phyloP scores from a whole-genome alignment of 2,113 vertebrate genomes.

The Labeo catla region DNA sequence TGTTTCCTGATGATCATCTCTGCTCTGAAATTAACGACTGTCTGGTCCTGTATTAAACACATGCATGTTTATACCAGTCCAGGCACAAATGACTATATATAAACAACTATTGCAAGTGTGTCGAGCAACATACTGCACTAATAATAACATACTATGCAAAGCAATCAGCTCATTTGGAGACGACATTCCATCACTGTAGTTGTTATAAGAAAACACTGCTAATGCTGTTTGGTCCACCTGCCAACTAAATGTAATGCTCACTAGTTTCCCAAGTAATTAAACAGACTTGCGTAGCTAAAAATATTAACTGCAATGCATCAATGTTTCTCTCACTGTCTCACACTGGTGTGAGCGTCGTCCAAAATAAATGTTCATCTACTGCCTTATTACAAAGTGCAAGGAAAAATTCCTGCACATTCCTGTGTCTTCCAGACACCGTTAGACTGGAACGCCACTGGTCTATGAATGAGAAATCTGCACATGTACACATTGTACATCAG shows the following conservation, averaged over 20 bases:
- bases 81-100: not conserved
- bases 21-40: not conserved
- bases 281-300: constrained; percentile 8
- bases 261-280: not conserved
- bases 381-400: not conserved
- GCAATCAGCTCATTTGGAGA: not conserved
- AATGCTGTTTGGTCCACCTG: not conserved
- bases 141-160: constrained; percentile 11
- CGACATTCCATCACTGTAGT: constrained; percentile 1
- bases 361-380: constrained; percentile 18
- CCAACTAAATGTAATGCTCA: constrained; percentile 20
- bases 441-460: not conserved
- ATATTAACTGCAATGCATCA: constrained; percentile 12
- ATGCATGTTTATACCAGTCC: no score
- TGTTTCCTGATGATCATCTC: constrained; percentile 29
- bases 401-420: not conserved
- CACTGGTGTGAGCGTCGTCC: not conserved
- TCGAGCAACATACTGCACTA: not conserved
- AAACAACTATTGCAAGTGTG: constrained; percentile 8
- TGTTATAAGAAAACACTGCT: constrained; percentile 9
- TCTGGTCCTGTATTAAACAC: not conserved
- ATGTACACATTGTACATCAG: not conserved
- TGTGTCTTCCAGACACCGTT: not conserved
- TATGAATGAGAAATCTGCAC: not conserved
- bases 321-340: not conserved